Evolutionary conservation across 2,888 invertebrate species (phyloP).

Genomic region (Herminia tarsipennalis): DNA sequence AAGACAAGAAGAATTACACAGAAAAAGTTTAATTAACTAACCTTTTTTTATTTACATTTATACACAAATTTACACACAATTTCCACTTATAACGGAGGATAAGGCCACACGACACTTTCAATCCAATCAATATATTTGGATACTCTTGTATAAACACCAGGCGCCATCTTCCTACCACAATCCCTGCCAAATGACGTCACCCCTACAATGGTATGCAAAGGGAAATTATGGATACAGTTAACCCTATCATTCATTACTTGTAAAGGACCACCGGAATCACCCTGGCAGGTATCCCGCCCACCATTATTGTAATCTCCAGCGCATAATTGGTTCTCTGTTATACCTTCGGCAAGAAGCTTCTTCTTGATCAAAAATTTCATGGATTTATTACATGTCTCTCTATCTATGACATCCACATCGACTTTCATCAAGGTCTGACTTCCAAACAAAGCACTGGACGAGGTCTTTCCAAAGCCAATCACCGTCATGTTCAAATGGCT

Average conservation of each 20-base stretch:
- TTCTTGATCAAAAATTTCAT: slow-evolving; percentile 71
- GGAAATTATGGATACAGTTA: slow-evolving; percentile 70
- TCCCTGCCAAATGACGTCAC: slow-evolving; percentile 84
- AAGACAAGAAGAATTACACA: too few species aligned
- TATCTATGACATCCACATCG: slow-evolving; percentile 70
- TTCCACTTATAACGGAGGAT: background rate
- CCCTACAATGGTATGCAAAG: slow-evolving; percentile 76
- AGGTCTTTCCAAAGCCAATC: slow-evolving; percentile 87
- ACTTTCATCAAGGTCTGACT: slow-evolving; percentile 81
- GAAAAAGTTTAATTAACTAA: background rate
- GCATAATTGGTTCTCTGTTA: slow-evolving; percentile 70
- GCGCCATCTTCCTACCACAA: slow-evolving; percentile 80
- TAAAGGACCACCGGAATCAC: slow-evolving; percentile 80
- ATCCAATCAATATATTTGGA: slow-evolving; percentile 80
- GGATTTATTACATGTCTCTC: slow-evolving; percentile 64
- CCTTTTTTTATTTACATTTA: slow-evolving; percentile 1
- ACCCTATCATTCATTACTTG: slow-evolving; percentile 70
- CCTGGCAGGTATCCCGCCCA: slow-evolving; percentile 79
- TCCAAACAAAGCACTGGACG: slow-evolving; percentile 67
- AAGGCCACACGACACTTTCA: slow-evolving; percentile 79
- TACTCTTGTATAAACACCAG: slow-evolving; percentile 82
- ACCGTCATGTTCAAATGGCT: slow-evolving; percentile 76
- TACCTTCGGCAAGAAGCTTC: slow-evolving; percentile 64
- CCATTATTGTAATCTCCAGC: slow-evolving; percentile 79
- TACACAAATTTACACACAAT: background rate